Base-by-base conservation (phyloP, 2,113 vertebrate genomes). In the Apus apus region DNA sequence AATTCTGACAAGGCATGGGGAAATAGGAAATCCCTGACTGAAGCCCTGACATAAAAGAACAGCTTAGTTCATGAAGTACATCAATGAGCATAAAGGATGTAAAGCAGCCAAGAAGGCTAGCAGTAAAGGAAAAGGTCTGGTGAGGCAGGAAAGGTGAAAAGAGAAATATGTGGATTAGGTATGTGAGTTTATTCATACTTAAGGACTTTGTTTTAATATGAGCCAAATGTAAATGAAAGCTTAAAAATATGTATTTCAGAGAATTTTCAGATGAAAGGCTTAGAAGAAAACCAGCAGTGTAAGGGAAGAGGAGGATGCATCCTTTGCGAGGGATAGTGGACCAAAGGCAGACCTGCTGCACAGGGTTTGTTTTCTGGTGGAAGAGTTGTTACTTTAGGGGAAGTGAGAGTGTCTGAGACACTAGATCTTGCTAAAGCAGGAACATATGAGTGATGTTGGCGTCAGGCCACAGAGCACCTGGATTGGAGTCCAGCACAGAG, bases 11-110 rank as follows among this genome's bases (percentile, higher is more conserved):
- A 95, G 78, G 43, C 54, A 2, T 34, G 97, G 95, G 89, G 89
- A 97, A 95, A 94, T 43, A 95, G 36, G 50, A 64, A 82, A 66
- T 89, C 56, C 76, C 64, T 93, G 76, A 95, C 86, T 92, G 93
- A 94, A 96, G 23, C 21, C 38, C 43, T 82, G 65, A 87, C 73
- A 72, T 82, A 54, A 89, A 91, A 82, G 74, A 87, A 62, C 40
- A 79, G 54, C 78, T 95, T 70, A 73, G 56, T 73, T 83, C 13
- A n/a, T 43, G 34, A 87, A 65, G 53, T 67, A 60, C 43, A 50
- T 66, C 90, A 86, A 83, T n/a, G 46, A 89, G 36, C 71, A 89
- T 72, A 82, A 93, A 74, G 48, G 56, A 66, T 60, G 48, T 74
- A 71, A 80, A 80, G 38, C 38, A 86, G 73, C 73, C 85, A 84